Base-by-base conservation (phyloP, 2,797 vertebrate species). In the Siniperca obscura region DNA sequence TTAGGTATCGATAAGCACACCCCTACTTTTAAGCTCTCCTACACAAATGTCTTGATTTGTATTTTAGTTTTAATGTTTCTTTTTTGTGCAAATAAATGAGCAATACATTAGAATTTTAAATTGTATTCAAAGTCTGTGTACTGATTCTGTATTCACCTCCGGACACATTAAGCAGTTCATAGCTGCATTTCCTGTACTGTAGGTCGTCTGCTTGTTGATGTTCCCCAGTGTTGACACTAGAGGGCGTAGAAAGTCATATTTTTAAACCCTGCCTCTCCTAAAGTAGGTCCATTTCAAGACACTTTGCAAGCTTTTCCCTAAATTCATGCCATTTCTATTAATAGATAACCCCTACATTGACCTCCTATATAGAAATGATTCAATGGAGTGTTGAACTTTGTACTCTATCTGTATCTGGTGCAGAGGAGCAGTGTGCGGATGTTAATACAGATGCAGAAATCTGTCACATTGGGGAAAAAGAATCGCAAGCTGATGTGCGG, bases 221-320 rank as follows among this genome's bases (percentile, higher is more conserved):
- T 80, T 89, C 57, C 57, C 13, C 36, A 52, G 7, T 84, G 4
- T 68, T 5, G 38, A 81, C 95, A 95, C 92, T 87, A 94, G 95
- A 93, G 90, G 91, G 94, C 59, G 62, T 22, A 78, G 69, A 66
- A 78, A 50, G 53, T 76, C 80, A 74, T 52, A 6, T 77, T 92
- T 42, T 86, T 74, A 34, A 80, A 65, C 40, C 12, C 0, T 62
- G 9, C 52, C 7, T 55, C 53, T 66, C 22, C 53, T 74, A 7
- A 30, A 74, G 44, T 40, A 11, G 7, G 9, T 82, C 48, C 4
- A 14, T n/a, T 69, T 78, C 30, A 77, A 56, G 12, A 21, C 48
- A 64, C 52, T 40, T 38, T 38, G 8, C 25, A 42, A 69, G 9
- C 46, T 71, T 71, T 77, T 30, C 46, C 19, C 55, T n/a, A 64